Conservation (phyloP, 1,140 invertebrate genomes). For the Mycetomoellerius zeteki region DNA sequence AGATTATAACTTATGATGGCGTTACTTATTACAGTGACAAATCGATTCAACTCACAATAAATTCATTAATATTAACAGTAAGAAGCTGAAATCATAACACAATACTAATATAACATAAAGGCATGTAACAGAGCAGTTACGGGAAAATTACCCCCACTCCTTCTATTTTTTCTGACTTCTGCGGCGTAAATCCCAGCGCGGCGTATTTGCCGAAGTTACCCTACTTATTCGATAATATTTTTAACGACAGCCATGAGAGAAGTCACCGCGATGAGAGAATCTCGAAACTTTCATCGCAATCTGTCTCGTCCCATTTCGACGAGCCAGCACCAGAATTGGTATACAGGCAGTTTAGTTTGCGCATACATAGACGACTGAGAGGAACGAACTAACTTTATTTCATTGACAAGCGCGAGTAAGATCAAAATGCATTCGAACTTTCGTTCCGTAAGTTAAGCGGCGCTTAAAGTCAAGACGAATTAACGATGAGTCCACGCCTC, state of each 20-base stretch:
- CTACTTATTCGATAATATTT: conserved; percentile 5
- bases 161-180: too few relatives aligned
- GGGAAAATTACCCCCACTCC: too few relatives aligned
- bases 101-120: too few relatives aligned
- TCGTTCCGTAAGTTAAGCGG: conserved; percentile 63
- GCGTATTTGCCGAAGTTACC: too few relatives aligned
- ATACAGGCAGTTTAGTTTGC: conserved; percentile 59
- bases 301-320: conserved; percentile 27
- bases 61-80: too few relatives aligned
- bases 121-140: too few relatives aligned
- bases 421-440: conserved; percentile 70
- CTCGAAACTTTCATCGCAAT: conserved; percentile 7
- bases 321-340: conserved; percentile 50
- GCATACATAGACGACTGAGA: conserved; percentile 40
- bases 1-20: too few relatives aligned
- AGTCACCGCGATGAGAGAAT: too few relatives aligned
- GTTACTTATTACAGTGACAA: too few relatives aligned
- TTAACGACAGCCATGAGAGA: conserved; percentile 5
- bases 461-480: conserved; percentile 46
- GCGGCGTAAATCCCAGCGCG: too few relatives aligned
- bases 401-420: conserved; percentile 61
- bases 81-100: too few relatives aligned
- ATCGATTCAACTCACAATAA: too few relatives aligned
- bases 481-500: not conserved
- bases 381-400: conserved; percentile 67